Conservation (phyloP, 1,140 invertebrate genomes). For the Acromyrmex charruanus region DNA sequence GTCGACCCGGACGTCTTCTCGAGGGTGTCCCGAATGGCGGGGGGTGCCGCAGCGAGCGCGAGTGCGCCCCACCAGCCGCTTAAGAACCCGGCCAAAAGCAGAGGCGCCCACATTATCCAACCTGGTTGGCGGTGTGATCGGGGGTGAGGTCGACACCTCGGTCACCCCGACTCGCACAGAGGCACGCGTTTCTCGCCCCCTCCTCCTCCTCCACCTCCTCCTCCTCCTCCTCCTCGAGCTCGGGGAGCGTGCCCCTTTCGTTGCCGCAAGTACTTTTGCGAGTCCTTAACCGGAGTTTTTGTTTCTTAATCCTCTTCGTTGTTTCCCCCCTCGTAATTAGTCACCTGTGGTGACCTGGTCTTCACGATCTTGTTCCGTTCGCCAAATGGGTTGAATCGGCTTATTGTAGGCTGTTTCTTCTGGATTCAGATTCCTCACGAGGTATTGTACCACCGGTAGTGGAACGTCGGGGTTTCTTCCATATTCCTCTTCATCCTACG, state of each 20-base stretch:
- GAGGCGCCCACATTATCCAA: slow-evolving; percentile 84
- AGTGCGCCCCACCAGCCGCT: slow-evolving; percentile 84
- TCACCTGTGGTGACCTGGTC: slow-evolving; percentile 44
- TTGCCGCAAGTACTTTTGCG: not conserved
- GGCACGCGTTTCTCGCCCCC: slow-evolving; percentile 50
- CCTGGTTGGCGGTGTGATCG: slow-evolving; percentile 75
- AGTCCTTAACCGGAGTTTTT: slow-evolving; percentile 6
- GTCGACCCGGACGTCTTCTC: slow-evolving; percentile 65
- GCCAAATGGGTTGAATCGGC: slow-evolving; percentile 20
- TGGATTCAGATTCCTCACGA: slow-evolving; percentile 68
- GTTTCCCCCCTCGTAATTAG: slow-evolving; percentile 11
- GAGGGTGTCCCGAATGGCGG: slow-evolving; percentile 77
- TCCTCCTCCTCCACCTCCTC: not conserved
- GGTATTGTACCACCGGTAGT: slow-evolving; percentile 75
- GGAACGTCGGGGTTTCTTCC: slow-evolving; percentile 68
- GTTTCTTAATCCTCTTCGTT: slow-evolving; percentile 4
- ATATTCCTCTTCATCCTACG: slow-evolving; percentile 73
- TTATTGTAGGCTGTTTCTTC: not conserved
- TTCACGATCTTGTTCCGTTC: slow-evolving; percentile 37
- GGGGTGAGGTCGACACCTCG: slow-evolving; percentile 75
- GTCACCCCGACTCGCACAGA: slow-evolving; percentile 71
- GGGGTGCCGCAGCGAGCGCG: slow-evolving; percentile 78
- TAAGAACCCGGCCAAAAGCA: slow-evolving; percentile 84
- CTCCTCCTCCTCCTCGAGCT: slow-evolving; percentile 20
- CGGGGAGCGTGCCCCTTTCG: slow-evolving; percentile 18